Conservation (phyloP, 2,797 vertebrate species). For the Pantherophis vulpinus region DNA sequence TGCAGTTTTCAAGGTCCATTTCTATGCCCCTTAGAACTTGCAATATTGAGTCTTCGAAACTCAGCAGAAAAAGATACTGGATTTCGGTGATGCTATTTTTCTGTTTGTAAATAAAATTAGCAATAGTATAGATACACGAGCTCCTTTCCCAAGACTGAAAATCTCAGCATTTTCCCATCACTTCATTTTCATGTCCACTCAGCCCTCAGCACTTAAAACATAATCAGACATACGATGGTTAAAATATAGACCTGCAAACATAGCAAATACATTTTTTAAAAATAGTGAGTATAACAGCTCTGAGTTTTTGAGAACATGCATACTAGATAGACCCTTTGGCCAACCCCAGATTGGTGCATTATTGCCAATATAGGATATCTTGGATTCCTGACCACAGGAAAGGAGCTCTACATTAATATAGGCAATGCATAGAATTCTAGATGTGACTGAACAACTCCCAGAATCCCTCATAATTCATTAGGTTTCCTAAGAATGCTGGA, state of each 20-base stretch:
- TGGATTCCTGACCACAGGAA: not conserved
- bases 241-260: not conserved
- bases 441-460: not conserved
- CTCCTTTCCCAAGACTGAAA: not conserved
- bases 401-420: not conserved
- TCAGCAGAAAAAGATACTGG: not conserved
- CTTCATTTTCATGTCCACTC: not conserved
- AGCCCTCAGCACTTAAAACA: not conserved
- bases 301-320: not conserved
- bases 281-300: not conserved
- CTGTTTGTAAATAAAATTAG: not conserved
- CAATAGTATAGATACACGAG: not conserved
- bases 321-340: not conserved
- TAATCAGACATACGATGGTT: not conserved
- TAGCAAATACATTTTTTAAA: not conserved
- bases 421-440: not conserved
- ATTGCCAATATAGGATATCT: not conserved
- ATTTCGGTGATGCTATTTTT: not conserved
- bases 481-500: not conserved
- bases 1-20: not conserved
- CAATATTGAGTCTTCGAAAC: not conserved
- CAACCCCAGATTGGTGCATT: not conserved
- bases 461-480: not conserved
- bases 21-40: not conserved
- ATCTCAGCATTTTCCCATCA: not conserved